Percentiles rank a stretch among this genome's conserved stretches.
These are phyloP conservation scores for Pristionchus arcanus DNA, from an alignment of 2,888 invertebrate species.

Conservation along the genomic window DNA sequence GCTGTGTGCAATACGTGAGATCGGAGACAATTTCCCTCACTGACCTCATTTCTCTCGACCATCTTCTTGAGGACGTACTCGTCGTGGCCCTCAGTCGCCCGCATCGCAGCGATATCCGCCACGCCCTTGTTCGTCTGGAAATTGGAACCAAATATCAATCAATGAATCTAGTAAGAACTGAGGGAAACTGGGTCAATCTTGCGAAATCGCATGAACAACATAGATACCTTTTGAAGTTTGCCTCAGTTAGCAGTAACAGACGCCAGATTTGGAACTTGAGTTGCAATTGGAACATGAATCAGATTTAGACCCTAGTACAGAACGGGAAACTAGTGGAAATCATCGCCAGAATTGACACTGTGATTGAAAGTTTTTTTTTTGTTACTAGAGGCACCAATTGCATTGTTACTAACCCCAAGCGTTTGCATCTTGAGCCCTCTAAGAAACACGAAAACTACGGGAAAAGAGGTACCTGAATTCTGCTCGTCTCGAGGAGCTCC, in stretches of 20 bases:
- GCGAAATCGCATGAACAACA: too few species aligned
- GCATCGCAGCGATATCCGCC: constrained; percentile 25
- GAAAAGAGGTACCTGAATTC: constrained; percentile 3
- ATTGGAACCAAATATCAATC: background rate
- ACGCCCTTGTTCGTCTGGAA: constrained; percentile 52
- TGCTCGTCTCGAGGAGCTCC: constrained; percentile 47
- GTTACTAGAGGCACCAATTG: too few species aligned
- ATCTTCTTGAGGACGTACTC: constrained; percentile 51
- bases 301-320: too few species aligned
- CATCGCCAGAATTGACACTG: too few species aligned
- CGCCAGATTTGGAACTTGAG: too few species aligned
- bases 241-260: too few species aligned
- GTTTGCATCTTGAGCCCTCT: background rate
- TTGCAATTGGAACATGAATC: too few species aligned
- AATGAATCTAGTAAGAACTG: background rate
- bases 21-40: too few species aligned
- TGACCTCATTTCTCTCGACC: constrained; percentile 31
- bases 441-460: background rate
- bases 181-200: background rate
- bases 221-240: too few species aligned
- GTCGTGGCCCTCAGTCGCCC: constrained; percentile 23
- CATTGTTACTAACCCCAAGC: background rate
- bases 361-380: too few species aligned
- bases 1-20: too few species aligned
- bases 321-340: too few species aligned